Base-by-base conservation (phyloP, 1,140 invertebrate species). In the Drosophila tropicalis region DNA sequence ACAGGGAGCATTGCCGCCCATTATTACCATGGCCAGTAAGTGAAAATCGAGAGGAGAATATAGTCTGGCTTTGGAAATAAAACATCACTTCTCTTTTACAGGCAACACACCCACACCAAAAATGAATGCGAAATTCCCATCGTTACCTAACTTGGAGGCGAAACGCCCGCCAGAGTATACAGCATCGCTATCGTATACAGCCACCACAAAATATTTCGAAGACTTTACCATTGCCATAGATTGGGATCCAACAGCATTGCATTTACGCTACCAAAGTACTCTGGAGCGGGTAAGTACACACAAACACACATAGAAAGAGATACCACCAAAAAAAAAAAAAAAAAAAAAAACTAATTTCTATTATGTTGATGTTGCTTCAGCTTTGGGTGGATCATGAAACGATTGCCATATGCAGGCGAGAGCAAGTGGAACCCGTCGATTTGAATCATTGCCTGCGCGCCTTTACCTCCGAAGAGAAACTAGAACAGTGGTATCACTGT, bases 241-340 rank as follows among this genome's bases (percentile, higher is more conserved):
- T 61, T 98, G 97, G 97, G 97, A 98, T 91, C 97, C 96, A 62
- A 97, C 97, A 13, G 97, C 97, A 60, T 92, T 98, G 73, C 97
- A 98, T 93, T 94, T 98, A 63, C 93, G 97, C 41, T 98, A 98
- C 92, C 96, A 98, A 92, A 95, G 95, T 71, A 95, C 95, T 44
- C 93, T 96, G 80, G 97, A 97, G 92, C 95, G 94, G 92, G 96
- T 96, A 90, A 81, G 85, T 29, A 29, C 29, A 5, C 29, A 6
- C n/a, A 9, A n/a, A 9, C 3, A 47, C 17, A n/a, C 17, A 2
- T 7, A 17, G 15, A 7, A 19, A 0, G 22, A 19, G 7, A n/a
- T n/a, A n/a, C n/a, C n/a, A n/a, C n/a, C n/a, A n/a, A n/a, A n/a
- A n/a, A n/a, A n/a, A n/a, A n/a, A n/a, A n/a, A n/a, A n/a, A n/a